phyloP scores from a whole-genome alignment of 1,140 invertebrate genomes.

The Dolichoris vasculosae region DNA sequence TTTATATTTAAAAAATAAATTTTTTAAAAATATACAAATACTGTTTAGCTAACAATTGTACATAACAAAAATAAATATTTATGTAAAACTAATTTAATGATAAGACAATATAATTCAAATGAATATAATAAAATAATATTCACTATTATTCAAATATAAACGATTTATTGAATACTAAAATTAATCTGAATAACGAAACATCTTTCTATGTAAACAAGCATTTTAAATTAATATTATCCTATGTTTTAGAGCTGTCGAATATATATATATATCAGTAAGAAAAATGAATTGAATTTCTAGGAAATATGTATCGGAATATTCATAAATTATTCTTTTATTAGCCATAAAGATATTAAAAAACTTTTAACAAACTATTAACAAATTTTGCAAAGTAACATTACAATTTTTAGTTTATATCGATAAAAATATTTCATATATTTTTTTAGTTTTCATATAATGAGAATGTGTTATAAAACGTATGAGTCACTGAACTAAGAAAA shows the following conservation, averaged over 20 bases:
- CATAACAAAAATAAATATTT: neutral
- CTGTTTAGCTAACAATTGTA: neutral
- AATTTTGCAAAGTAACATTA: constrained; percentile 39
- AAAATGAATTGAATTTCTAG: constrained; percentile 38
- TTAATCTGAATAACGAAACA: neutral
- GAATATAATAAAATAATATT: neutral
- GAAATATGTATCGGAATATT: constrained; percentile 30
- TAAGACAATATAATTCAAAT: neutral
- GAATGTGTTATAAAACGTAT: constrained; percentile 52
- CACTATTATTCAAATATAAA: neutral
- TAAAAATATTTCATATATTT: neutral
- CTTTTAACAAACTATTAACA: constrained; percentile 32
- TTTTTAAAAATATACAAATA: neutral
- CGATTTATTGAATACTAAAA: constrained; percentile 12
- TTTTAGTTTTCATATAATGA: neutral
- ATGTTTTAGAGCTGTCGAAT: neutral
- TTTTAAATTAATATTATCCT: constrained; percentile 27
- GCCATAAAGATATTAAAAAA: constrained; percentile 30
- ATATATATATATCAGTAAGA: constrained; percentile 1
- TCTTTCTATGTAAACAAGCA: neutral
- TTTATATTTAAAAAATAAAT: too few species aligned
- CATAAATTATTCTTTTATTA: constrained; percentile 45
- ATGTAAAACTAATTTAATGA: neutral
- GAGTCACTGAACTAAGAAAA: constrained; percentile 24
- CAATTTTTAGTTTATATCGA: constrained; percentile 39